Percentiles rank a stretch among this genome's conserved stretches.
Evolutionary conservation across 2,113 vertebrate species (phyloP).

Genomic region (Cololabis saira): DNA sequence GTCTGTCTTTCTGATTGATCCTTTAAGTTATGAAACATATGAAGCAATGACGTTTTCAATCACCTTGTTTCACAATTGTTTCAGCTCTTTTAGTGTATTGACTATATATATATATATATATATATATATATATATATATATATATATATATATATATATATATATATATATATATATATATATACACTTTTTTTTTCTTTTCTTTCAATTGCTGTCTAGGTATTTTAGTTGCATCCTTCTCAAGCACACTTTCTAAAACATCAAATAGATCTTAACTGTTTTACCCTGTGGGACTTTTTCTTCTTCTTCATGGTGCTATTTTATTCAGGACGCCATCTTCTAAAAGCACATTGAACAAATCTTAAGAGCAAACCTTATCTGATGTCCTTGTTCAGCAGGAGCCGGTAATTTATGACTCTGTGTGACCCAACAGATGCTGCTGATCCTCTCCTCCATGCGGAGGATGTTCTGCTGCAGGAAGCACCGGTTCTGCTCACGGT

Average conservation of each 20-base stretch:
- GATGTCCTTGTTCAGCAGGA: slow-evolving; percentile 76
- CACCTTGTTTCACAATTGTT: too few species aligned
- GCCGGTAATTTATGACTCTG: slow-evolving; percentile 65
- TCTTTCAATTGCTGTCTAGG: too few species aligned
- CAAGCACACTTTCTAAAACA: background rate
- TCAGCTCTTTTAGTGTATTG: too few species aligned
- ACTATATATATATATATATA: too few species aligned
- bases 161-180: too few species aligned
- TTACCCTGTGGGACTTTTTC: slow-evolving; percentile 11
- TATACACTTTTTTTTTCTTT: too few species aligned
- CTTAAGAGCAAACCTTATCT: slow-evolving; percentile 65
- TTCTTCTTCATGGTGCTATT: slow-evolving; percentile 17
- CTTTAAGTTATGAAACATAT: background rate
- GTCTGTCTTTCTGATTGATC: too few species aligned
- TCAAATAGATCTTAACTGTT: slow-evolving; percentile 11
- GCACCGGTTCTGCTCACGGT: slow-evolving; percentile 23
- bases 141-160: too few species aligned
- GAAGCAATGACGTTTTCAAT: too few species aligned
- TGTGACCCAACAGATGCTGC: slow-evolving; percentile 41
- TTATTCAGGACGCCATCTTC: slow-evolving; percentile 23
- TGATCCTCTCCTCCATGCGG: slow-evolving; percentile 16
- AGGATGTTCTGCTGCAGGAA: slow-evolving; percentile 23
- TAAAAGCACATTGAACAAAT: slow-evolving; percentile 58
- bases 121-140: too few species aligned
- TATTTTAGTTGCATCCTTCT: background rate